Conservation (phyloP, 2,113 vertebrate genomes). For the Tragelaphus buxtoni region DNA sequence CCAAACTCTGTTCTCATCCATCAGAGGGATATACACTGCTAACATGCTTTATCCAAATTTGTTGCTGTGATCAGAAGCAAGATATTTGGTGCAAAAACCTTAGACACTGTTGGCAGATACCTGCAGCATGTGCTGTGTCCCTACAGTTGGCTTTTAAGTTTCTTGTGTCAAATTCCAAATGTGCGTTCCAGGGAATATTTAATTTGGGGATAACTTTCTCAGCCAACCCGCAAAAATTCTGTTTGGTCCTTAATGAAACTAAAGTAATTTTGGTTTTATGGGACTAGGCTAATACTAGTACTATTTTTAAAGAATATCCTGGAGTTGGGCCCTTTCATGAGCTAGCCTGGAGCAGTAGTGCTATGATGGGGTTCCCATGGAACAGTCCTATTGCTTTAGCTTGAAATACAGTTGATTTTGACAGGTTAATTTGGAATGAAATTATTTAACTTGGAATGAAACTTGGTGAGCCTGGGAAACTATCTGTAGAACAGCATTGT, state of each 20-base stretch:
- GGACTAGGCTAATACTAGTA: not conserved
- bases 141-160: not conserved
- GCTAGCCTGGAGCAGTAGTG: not conserved
- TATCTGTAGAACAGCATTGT: not conserved
- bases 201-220: not conserved
- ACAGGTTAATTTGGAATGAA: not conserved
- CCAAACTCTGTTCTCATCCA: not conserved
- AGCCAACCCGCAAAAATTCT: not conserved
- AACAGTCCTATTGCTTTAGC: not conserved
- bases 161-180: not conserved
- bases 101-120: not conserved
- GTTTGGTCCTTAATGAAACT: not conserved
- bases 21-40: not conserved
- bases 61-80: not conserved
- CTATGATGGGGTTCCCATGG: not conserved
- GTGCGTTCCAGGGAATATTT: not conserved
- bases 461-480: not conserved
- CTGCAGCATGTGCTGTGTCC: not conserved
- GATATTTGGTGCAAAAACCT: not conserved
- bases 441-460: not conserved
- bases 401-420: not conserved
- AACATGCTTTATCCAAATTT: not conserved
- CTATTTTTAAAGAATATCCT: not conserved
- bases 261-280: not conserved
- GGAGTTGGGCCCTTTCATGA: not conserved